Conservation (phyloP, 2,797 vertebrate genomes). For the Myotis daubentonii region DNA sequence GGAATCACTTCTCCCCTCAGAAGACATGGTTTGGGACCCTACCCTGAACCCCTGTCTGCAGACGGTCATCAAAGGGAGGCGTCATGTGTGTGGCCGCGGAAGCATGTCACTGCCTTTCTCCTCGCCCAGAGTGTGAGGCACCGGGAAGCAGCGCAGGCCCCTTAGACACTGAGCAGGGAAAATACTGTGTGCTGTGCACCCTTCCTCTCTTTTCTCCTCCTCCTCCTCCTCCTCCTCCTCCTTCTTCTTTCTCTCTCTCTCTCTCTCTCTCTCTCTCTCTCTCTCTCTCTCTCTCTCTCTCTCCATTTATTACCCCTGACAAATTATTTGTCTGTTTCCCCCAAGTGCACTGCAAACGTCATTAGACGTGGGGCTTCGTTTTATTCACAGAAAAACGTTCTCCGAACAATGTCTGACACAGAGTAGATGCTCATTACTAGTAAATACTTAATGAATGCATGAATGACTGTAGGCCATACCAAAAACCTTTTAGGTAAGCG, state of each 20-base stretch:
- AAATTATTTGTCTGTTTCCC: slow-evolving; percentile 23
- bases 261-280: background rate
- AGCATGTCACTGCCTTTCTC: background rate
- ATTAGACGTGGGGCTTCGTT: background rate
- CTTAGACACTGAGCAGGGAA: background rate
- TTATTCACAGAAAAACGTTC: slow-evolving; percentile 4
- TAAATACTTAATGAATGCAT: background rate
- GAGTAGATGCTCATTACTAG: background rate
- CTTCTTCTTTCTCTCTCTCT: background rate
- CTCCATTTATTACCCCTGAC: background rate
- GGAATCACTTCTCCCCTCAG: background rate
- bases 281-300: background rate
- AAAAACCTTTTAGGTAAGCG: background rate
- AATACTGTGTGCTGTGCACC: background rate
- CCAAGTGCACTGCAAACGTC: background rate
- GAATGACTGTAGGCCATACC: background rate
- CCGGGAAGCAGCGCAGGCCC: background rate
- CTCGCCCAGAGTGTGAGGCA: background rate
- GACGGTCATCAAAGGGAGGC: background rate
- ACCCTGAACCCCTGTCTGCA: background rate
- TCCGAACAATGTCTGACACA: background rate
- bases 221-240: background rate
- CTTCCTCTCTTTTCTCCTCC: background rate
- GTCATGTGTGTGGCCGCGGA: background rate
- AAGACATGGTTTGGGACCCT: background rate